phyloP scores from a whole-genome alignment of 2,113 vertebrate species.

The Muntiacus muntjak region DNA sequence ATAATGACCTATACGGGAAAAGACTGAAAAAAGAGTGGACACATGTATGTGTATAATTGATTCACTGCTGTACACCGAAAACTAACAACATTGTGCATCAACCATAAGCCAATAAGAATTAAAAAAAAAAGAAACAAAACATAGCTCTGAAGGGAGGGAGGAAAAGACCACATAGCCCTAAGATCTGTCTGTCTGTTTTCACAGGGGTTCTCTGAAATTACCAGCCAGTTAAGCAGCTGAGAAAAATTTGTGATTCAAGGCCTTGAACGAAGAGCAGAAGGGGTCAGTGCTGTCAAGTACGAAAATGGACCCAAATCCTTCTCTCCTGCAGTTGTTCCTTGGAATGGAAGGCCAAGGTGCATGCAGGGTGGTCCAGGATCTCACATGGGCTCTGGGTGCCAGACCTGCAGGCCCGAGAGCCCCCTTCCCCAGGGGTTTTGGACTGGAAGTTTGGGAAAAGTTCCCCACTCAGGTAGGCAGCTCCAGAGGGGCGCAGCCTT shows the following conservation, averaged over 20 bases:
- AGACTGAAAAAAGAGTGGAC: neutral
- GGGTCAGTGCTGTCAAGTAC: neutral
- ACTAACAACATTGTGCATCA: neutral
- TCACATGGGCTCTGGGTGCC: fast-evolving
- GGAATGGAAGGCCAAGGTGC: neutral
- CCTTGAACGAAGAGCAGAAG: neutral
- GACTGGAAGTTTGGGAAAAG: neutral
- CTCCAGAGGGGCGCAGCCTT: neutral
- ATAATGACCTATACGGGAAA: neutral
- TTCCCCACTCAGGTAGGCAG: neutral
- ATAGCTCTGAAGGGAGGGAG: neutral
- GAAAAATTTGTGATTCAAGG: neutral
- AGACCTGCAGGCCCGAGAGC: neutral
- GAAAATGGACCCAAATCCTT: neutral
- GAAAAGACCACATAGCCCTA: neutral
- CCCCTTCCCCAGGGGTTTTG: neutral
- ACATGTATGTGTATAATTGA: neutral
- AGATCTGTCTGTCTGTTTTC: neutral
- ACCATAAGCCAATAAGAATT: neutral
- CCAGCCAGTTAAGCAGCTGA: neutral
- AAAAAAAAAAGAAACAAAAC: neutral
- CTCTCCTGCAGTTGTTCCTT: neutral
- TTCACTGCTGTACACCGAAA: neutral
- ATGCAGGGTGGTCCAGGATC: neutral
- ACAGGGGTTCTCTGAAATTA: slow-evolving; percentile 9